Evolutionary conservation across 2,797 vertebrate genomes (phyloP), one percentile per base, ranked within the genome.

Genomic region (Typhlichthys subterraneus): DNA sequence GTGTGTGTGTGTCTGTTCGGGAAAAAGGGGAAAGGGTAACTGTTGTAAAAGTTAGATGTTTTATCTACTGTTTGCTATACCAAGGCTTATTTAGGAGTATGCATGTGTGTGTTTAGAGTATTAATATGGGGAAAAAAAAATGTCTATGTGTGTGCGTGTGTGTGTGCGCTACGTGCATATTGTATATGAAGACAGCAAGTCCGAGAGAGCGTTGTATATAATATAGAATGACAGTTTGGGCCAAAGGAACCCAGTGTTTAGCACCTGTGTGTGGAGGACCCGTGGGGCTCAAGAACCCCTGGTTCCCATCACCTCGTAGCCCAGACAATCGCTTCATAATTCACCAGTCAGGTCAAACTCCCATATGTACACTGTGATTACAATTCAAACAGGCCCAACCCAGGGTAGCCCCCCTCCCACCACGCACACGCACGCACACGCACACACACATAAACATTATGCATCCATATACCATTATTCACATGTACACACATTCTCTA

Each of bases 291-390:
- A 11, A 66, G 45, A 59, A 56, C 70, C 77, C 51, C 49, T 64
- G 62, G 80, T 87, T 91, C 87, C 90, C 83, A 89, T 62, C 63
- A 63, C n/a, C 0, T 86, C 88, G 79, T 7, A 77, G 75, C 57
- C 47, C 69, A 67, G 61, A 86, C 80, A 89, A 92, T 85, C 89
- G 88, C 89, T 84, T 87, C 77, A 94, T 94, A 95, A 94, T 94
- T 96, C 94, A 95, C 70, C 70, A 70, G 83, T 93, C 93, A 93
- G 61, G 93, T 91, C 88, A 87, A 82, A 86, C 87, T 90, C 79
- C 81, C 71, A 85, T 96, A 94, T 97, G 96, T 95, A 94, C 93
- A 92, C 89, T 91, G 90, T 85, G 92, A 96, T 96, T 96, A 95
- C 94, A 85, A 80, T 77, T 82, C 70, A 81, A 85, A 84, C 12